These are phyloP conservation scores for Lasiommata megera DNA, from an alignment of 2,888 invertebrate genomes.

Conservation along the genomic window DNA sequence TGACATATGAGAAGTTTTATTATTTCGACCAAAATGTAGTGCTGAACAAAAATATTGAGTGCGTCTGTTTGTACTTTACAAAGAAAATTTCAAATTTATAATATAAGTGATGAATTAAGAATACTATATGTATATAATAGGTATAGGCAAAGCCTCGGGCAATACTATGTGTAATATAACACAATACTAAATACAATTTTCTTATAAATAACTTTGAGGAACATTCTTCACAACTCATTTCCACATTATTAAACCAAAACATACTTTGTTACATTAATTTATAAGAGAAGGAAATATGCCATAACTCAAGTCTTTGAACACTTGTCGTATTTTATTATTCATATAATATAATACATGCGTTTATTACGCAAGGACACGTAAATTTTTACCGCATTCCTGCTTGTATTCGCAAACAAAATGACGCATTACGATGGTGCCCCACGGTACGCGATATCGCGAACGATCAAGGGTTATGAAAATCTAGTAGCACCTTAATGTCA, in stretches of 20 bases:
- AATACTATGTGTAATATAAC: too few relatives aligned
- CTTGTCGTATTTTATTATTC: not conserved
- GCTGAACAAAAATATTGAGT: too few relatives aligned
- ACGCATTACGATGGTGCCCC: not conserved
- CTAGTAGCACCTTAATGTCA: not conserved
- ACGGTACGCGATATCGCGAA: not conserved
- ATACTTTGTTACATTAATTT: not conserved
- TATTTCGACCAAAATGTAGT: too few relatives aligned
- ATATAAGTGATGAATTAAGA: too few relatives aligned
- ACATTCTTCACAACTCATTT: not conserved
- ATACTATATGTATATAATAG: too few relatives aligned
- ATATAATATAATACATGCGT: not conserved
- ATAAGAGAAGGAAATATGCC: not conserved
- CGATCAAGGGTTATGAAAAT: not conserved
- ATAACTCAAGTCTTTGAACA: not conserved
- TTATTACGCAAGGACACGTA: not conserved
- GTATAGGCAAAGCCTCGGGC: too few relatives aligned
- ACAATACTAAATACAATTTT: not conserved
- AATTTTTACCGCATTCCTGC: not conserved
- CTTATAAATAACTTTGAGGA: not conserved
- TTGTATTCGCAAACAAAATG: not conserved
- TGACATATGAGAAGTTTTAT: too few relatives aligned
- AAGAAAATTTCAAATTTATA: too few relatives aligned
- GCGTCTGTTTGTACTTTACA: too few relatives aligned
- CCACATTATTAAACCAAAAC: slow-evolving; percentile 1